phyloP scores from a whole-genome alignment of 1,140 invertebrate genomes.

The Geopemphigus sp. region DNA sequence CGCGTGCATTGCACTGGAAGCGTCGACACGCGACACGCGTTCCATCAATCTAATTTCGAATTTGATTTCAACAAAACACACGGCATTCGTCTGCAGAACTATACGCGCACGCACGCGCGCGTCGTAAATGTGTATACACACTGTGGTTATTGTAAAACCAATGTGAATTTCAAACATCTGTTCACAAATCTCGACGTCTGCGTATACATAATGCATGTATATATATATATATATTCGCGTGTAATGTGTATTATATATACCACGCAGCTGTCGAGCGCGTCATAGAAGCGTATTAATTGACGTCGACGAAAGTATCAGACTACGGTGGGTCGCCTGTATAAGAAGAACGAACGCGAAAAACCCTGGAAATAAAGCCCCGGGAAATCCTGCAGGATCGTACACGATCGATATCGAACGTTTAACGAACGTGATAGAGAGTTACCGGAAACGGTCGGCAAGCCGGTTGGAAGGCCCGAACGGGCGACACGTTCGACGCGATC shows the following conservation, averaged over 20 bases:
- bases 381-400: too few relatives aligned
- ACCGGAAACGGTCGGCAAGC: too few relatives aligned
- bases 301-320: background rate
- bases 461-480: too few relatives aligned
- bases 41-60: slow-evolving; percentile 12
- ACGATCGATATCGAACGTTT: too few relatives aligned
- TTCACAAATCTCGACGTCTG: slow-evolving; percentile 20
- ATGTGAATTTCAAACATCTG: slow-evolving; percentile 30
- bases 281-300: background rate
- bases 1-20: background rate
- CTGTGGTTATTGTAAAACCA: background rate
- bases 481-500: too few relatives aligned
- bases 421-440: too few relatives aligned
- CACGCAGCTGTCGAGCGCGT: background rate
- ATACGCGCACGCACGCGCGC: background rate
- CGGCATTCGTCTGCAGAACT: too few relatives aligned
- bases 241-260: background rate
- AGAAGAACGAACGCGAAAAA: too few relatives aligned
- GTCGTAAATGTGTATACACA: background rate
- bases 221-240: too few relatives aligned
- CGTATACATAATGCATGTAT: too few relatives aligned
- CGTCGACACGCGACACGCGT: background rate
- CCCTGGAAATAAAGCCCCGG: too few relatives aligned
- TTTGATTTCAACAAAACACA: slow-evolving; percentile 8
- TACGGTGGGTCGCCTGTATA: too few relatives aligned